Evolutionary conservation across 2,888 invertebrate species (phyloP).

Genomic region (Platerodrilus igneus): DNA sequence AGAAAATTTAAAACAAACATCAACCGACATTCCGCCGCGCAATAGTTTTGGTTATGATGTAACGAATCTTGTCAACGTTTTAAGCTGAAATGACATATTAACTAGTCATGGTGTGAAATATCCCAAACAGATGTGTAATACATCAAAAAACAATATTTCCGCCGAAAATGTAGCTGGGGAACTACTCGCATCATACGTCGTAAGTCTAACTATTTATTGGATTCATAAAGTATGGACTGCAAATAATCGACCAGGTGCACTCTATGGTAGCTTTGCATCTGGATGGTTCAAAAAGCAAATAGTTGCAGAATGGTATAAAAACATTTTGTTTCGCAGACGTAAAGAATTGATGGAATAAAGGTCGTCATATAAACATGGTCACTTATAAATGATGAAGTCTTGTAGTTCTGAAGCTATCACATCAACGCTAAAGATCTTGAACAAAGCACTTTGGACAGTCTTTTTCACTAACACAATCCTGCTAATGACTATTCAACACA

Average conservation of each 20-base stretch:
- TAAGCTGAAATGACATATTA: neutral
- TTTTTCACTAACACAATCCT: neutral
- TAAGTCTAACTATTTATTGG: conserved; percentile 3
- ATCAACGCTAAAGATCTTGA: neutral
- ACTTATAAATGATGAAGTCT: conserved; percentile 25
- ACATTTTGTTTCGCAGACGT: conserved; percentile 27
- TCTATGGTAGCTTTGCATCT: conserved; percentile 3
- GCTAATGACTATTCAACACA: too few species aligned
- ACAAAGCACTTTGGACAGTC: neutral
- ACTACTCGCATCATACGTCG: conserved; percentile 1
- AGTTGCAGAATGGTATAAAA: conserved; percentile 3
- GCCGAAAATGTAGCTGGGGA: neutral
- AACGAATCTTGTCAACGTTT: conserved; percentile 4
- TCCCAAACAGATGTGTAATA: neutral
- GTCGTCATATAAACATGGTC: conserved; percentile 35
- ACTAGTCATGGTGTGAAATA: neutral
- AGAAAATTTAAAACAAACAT: too few species aligned
- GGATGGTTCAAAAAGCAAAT: conserved; percentile 2
- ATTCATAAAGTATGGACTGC: neutral
- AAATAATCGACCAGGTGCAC: conserved; percentile 2
- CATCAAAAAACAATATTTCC: conserved; percentile 4
- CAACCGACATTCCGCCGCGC: too few species aligned
- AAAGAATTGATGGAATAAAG: conserved; percentile 29
- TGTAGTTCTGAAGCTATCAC: conserved; percentile 24
- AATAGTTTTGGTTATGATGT: neutral